Percentiles rank a stretch among this genome's conserved stretches.
phyloP scores from a whole-genome alignment of 2,888 invertebrate species.

The Mactromeris polynyma region DNA sequence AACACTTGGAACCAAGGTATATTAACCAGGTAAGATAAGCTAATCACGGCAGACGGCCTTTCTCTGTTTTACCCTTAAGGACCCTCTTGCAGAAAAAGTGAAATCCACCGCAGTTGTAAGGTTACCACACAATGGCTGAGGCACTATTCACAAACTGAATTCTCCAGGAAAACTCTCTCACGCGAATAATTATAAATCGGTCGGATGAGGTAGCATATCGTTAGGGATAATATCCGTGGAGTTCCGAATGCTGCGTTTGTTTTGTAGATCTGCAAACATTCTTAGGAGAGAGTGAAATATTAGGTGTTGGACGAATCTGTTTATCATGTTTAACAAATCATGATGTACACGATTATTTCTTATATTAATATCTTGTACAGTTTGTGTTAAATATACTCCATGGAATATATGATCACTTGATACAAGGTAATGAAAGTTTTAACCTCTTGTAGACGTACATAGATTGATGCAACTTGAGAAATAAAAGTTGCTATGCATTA shows the following conservation, averaged over 20 bases:
- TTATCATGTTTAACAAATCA: background rate
- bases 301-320: background rate
- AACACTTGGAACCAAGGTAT: too few relatives aligned
- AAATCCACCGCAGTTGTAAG: background rate
- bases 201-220: conserved; percentile 6
- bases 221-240: background rate
- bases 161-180: conserved; percentile 8
- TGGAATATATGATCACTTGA: background rate
- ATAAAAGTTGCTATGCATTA: too few relatives aligned
- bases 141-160: background rate
- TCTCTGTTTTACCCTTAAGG: background rate
- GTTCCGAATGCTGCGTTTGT: background rate
- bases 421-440: background rate
- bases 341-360: background rate
- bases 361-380: background rate
- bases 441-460: background rate
- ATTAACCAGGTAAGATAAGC: too few relatives aligned
- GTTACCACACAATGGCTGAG: conserved; percentile 2
- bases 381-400: background rate
- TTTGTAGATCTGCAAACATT: conserved; percentile 1
- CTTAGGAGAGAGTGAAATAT: background rate
- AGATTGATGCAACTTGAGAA: too few relatives aligned
- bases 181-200: background rate
- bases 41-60: background rate
- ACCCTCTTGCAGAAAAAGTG: background rate